Base-by-base conservation (phyloP, 2,113 vertebrate genomes). In the Cephalopholis sonnerati region DNA sequence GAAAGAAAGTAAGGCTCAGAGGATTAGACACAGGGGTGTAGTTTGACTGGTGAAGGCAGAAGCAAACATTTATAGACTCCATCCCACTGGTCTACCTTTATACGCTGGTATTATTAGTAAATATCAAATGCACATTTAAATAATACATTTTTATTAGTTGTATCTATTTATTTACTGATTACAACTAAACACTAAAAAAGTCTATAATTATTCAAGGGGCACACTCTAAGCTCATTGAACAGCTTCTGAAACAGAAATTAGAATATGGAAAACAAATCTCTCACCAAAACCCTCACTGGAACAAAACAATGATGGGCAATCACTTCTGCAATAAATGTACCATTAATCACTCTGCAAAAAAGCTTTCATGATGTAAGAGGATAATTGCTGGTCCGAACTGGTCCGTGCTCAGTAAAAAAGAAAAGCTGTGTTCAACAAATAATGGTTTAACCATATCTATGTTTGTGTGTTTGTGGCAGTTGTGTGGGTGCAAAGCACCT, bases 11-110 rank as follows among this genome's bases (percentile, higher is more conserved):
- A 3, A 7, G 41, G 51, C n/a, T 54, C 48, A 53, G 51, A 50
- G 29, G 74, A 76, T 44, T 1, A 71, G 39, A 54, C 29, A 29
- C n/a, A 77, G n/a, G 11, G 46, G 25, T 74, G 64, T 17, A 18
- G 46, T 72, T 75, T 55, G 41, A 78, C 41, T 18, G 48, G 41
- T 41, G 18, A 27, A 53, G 18, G 25, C 24, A 16, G n/a, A 32
- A 18, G 44, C 3, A 8, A 44, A 72, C 25, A 36, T 46, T 57
- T 36, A 24, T 53, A 48, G 12, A 27, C 15, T 32, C 61, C 2
- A 25, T 39, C 36, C 20, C 32, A 32, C 64, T 18, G 46, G 16
- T 57, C 51, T 22, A 27, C 44, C 15, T 51, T 69, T 65, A 41
- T 22, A 2, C 55, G 1, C 11, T 54, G 10, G 10, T 5, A n/a